phyloP scores from a whole-genome alignment of 2,888 invertebrate species.

The Chouioia cunea region DNA sequence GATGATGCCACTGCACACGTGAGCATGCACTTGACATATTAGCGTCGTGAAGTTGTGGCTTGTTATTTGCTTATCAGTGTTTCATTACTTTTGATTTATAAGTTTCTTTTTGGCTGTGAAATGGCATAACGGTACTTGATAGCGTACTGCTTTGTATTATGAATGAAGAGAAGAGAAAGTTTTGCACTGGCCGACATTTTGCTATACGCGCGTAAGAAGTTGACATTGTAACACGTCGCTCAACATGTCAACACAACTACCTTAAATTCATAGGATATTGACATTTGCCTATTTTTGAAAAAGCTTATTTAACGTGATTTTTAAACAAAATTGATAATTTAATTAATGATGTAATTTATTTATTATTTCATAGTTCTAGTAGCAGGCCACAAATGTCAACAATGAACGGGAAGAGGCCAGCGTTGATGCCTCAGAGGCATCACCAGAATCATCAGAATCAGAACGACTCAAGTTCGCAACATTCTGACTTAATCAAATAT shows the following conservation, averaged over 20 bases:
- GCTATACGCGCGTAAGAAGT: constrained; percentile 11
- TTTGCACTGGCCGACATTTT: constrained; percentile 37
- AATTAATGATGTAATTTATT: not conserved
- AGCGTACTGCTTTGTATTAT: not conserved
- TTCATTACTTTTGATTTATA: no score
- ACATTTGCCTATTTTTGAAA: not conserved
- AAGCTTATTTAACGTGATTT: no score
- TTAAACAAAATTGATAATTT: no score
- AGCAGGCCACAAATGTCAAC: constrained; percentile 63
- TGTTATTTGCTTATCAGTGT: not conserved
- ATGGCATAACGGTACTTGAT: not conserved
- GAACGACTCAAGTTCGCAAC: constrained; percentile 69
- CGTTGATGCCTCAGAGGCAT: constrained; percentile 61
- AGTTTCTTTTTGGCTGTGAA: no score
- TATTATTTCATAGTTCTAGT: constrained; percentile 17
- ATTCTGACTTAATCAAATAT: constrained; percentile 84
- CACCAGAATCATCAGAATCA: constrained; percentile 50
- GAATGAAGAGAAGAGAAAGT: constrained; percentile 5
- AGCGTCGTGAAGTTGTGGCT: not conserved
- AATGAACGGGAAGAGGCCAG: constrained; percentile 65
- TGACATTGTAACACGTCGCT: constrained; percentile 25
- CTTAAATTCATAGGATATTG: constrained; percentile 19
- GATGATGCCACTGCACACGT: constrained; percentile 23
- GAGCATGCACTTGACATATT: constrained; percentile 32
- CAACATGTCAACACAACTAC: not conserved